phyloP scores from a whole-genome alignment of 2,797 vertebrate species.

The Coracias cyanogaster region DNA sequence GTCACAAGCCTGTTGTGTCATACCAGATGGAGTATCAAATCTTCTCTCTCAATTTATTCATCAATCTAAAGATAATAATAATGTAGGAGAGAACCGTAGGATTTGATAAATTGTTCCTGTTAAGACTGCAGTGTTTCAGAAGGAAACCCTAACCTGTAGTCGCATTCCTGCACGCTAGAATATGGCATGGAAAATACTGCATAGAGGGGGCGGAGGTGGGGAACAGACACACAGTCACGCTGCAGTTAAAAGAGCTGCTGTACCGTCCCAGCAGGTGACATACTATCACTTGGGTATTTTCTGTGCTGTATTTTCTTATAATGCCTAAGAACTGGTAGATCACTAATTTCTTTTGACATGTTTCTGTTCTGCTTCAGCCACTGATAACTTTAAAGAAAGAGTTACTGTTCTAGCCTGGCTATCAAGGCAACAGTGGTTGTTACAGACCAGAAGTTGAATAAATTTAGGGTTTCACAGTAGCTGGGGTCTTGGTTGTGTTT shows the following conservation, averaged over 20 bases:
- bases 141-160: background rate
- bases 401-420: background rate
- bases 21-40: background rate
- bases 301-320: background rate
- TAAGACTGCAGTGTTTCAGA: background rate
- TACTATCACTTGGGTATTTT: background rate
- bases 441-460: background rate
- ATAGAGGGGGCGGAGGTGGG: background rate
- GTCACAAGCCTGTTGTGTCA: background rate
- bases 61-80: slow-evolving; percentile 1
- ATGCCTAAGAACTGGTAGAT: background rate
- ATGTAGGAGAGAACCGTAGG: background rate
- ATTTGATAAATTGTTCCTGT: background rate
- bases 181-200: background rate
- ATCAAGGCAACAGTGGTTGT: background rate
- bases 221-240: background rate
- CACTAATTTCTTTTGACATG: background rate
- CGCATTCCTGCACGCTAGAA: background rate
- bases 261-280: background rate
- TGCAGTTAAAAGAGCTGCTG: background rate
- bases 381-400: background rate
- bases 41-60: background rate
- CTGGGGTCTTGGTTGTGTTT: background rate
- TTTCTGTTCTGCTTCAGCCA: background rate
- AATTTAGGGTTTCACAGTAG: background rate